Percentiles rank a stretch among this genome's conserved stretches.
These are phyloP conservation scores for Eudorcas thomsonii DNA, from an alignment of 2,113 vertebrate species.

Conservation along the genomic window DNA sequence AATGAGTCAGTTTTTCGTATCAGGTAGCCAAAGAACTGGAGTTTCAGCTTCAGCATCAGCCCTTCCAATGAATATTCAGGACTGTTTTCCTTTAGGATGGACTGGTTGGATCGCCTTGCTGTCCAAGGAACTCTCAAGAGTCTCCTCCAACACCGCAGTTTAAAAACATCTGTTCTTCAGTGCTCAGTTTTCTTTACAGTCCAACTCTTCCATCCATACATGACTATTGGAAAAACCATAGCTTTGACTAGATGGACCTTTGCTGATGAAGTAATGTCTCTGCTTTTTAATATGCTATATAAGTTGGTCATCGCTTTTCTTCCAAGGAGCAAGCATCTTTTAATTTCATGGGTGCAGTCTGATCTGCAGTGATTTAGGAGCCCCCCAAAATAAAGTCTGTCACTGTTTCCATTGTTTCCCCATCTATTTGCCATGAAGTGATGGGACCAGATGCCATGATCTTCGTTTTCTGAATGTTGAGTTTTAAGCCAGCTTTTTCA, in stretches of 20 bases:
- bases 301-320: not conserved
- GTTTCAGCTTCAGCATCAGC: not conserved
- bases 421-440: not conserved
- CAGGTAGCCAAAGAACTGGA: not conserved
- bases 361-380: not conserved
- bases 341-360: accelerated
- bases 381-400: accelerated
- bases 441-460: not conserved
- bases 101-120: not conserved
- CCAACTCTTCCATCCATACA: not conserved
- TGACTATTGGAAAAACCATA: not conserved
- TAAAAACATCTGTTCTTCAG: not conserved
- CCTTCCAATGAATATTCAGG: not conserved
- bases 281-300: not conserved
- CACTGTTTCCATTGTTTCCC: not conserved
- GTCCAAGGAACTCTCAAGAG: not conserved
- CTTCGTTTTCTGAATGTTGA: not conserved
- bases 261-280: not conserved
- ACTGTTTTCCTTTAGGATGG: not conserved
- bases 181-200: not conserved
- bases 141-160: not conserved
- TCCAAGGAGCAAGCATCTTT: not conserved
- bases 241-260: not conserved
- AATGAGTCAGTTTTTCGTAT: not conserved
- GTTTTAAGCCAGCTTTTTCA: not conserved